Percentiles rank a stretch among this genome's conserved stretches.
Conservation (phyloP, 2,797 vertebrate species). For the Tragelaphus eurycerus region DNA sequence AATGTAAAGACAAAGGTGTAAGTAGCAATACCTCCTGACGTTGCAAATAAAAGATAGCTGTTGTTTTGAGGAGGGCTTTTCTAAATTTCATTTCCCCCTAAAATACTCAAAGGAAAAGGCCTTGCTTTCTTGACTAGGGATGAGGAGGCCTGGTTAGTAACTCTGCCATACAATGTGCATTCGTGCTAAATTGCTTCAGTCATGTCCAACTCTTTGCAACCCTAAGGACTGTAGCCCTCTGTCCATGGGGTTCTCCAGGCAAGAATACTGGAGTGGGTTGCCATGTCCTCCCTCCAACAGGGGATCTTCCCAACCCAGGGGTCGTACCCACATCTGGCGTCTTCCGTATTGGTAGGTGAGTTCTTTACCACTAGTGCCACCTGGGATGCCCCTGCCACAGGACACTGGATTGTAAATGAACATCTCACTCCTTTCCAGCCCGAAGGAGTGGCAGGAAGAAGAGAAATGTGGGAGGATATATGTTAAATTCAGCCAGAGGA, state of each 20-base stretch:
- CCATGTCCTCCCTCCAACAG: not conserved
- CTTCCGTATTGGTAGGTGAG: not conserved
- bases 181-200: not conserved
- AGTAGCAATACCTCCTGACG: not conserved
- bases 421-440: not conserved
- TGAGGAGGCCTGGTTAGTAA: not conserved
- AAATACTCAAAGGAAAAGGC: conserved; percentile 53
- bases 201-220: not conserved
- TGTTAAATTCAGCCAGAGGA: not conserved
- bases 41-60: conserved; percentile 40
- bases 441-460: not conserved
- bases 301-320: not conserved
- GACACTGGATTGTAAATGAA: not conserved
- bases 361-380: not conserved
- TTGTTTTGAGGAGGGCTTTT: conserved; percentile 62
- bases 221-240: not conserved
- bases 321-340: not conserved
- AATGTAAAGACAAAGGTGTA: conserved; percentile 31
- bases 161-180: not conserved
- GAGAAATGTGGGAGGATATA: not conserved
- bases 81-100: conserved; percentile 62
- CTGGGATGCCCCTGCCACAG: not conserved
- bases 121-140: conserved; percentile 2
- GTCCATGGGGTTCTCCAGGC: not conserved
- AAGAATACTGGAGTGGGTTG: not conserved